Evolutionary conservation across 2,797 vertebrate species (phyloP).

Genomic region (Thamnophis elegans): DNA sequence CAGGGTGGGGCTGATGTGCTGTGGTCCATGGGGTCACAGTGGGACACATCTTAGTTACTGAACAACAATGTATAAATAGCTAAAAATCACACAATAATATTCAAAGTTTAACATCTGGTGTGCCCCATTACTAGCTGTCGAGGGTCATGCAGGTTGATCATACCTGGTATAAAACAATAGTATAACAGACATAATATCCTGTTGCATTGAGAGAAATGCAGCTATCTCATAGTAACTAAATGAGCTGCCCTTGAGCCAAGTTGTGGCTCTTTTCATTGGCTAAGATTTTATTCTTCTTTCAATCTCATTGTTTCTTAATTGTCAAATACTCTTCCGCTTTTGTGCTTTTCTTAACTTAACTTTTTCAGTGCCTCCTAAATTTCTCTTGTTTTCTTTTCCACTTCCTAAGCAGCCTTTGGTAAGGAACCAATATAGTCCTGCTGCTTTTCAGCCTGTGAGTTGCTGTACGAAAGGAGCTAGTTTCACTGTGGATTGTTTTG

Average conservation of each 20-base stretch:
- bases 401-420: background rate
- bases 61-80: background rate
- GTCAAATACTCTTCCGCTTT: background rate
- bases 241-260: no score
- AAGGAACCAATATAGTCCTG: background rate
- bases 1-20: background rate
- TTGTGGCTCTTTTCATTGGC: background rate
- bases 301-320: background rate
- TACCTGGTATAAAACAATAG: background rate
- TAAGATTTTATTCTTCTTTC: background rate
- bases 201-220: background rate
- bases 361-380: background rate
- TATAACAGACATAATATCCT: background rate
- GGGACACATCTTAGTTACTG: background rate
- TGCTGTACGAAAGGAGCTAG: background rate
- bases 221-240: background rate
- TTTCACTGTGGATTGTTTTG: background rate
- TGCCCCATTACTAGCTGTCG: background rate
- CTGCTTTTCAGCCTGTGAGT: background rate
- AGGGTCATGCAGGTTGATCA: background rate
- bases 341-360: background rate
- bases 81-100: background rate
- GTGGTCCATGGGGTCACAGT: background rate
- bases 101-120: background rate
- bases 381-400: background rate